Base-by-base conservation (phyloP, 1,140 invertebrate genomes). In the Drosophila repleta region DNA sequence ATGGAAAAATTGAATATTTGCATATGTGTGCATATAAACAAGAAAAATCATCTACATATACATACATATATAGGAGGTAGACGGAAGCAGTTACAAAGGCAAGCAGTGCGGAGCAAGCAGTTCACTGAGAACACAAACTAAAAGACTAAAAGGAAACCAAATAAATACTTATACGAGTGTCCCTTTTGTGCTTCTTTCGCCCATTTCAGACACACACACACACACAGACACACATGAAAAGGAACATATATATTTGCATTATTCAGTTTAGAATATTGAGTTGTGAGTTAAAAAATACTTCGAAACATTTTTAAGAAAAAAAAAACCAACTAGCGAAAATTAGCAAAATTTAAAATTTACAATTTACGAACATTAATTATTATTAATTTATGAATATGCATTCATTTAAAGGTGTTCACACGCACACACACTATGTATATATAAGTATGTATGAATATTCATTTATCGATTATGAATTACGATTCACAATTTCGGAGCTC, bases 321-420 rank as follows among this genome's bases (percentile, higher is more conserved):
- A 69, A 73, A 65, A 43, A 73, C 46, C 49, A 77, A 67, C 81
- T 89, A 88, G 85, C 73, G 67, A 88, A 90, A 89, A 88, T 89
- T 89, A 88, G 84, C 84, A 88, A 89, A 89, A 89, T 90, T 90
- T 68, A 85, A 87, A 88, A 88, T 85, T 85, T 53, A 43, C 35
- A 57, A 57, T 57, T 71, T 71, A 65, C 24, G 69, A 65, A 46
- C 63, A 66, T 58, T 73, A 66, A 75, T 26, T 56, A 75, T 20
- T 56, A 43, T 61, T 68, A 62, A 53, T 72, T 67, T 58, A 71
- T 48, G 21, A 67, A 53, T 52, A 67, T 52, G 49, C 41, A 67
- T 61, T 60, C 17, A 72, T 55, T 60, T 60, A 55, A 37, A 32
- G 10, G 55, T 70, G 61, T 66, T 58, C 24, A 71, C 24, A 72